Percentiles rank a stretch among this genome's conserved stretches.
These are phyloP conservation scores for Drosophila murphyi DNA, from an alignment of 1,140 invertebrate species.

Conservation along the genomic window DNA sequence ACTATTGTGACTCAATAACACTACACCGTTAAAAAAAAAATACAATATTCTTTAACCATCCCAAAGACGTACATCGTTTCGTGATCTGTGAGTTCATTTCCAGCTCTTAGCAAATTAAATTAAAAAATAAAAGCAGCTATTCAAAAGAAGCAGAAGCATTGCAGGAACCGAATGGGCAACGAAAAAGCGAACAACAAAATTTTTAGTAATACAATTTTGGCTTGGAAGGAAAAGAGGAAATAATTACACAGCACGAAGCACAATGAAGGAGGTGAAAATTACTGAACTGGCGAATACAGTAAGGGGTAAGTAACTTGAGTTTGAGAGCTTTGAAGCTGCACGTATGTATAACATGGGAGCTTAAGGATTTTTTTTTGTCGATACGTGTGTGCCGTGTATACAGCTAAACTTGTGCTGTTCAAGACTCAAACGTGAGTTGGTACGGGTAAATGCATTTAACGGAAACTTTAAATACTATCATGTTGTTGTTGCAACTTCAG, in stretches of 20 bases:
- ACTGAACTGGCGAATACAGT: conserved; percentile 37
- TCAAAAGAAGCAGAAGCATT: conserved; percentile 1
- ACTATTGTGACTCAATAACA: too few species aligned
- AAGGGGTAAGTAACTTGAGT: not conserved
- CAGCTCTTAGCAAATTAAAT: conserved; percentile 60
- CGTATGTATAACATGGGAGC: conserved; percentile 66
- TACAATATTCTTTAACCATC: not conserved
- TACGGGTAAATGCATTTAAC: conserved; percentile 58
- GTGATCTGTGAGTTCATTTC: conserved; percentile 45
- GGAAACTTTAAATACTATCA: conserved; percentile 48
- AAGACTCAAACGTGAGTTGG: not conserved
- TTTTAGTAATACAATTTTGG: conserved; percentile 13
- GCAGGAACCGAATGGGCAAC: conserved; percentile 43
- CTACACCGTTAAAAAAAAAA: not conserved
- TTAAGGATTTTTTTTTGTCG: conserved; percentile 60
- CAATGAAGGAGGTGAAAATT: conserved; percentile 73
- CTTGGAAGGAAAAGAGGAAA: conserved; percentile 34
- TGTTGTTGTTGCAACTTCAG: conserved; percentile 44
- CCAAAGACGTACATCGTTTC: not conserved
- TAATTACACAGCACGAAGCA: conserved; percentile 65
- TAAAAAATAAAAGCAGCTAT: conserved; percentile 44
- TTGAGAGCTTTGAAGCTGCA: conserved; percentile 36
- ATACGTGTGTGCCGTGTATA: conserved; percentile 60
- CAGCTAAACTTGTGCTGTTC: conserved; percentile 44
- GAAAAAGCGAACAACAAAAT: conserved; percentile 32